Evolutionary conservation across 2,113 vertebrate species (phyloP).

Genomic region (Dipodomys spectabilis): DNA sequence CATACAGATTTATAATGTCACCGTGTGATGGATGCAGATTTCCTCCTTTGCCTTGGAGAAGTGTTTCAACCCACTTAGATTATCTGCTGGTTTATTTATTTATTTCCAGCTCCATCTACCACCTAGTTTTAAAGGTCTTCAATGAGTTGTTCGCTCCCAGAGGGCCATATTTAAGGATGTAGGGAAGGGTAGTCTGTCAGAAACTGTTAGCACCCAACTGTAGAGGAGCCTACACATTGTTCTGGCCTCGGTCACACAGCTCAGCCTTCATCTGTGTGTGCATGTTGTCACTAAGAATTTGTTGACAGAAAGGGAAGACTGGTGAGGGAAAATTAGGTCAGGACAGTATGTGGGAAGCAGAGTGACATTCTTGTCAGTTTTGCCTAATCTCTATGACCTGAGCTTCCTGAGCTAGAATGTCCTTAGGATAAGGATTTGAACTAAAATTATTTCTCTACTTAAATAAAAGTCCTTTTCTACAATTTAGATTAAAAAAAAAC

Average conservation of each 20-base stretch:
- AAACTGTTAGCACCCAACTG: conserved; percentile 50
- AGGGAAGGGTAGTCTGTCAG: not conserved
- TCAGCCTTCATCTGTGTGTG: not conserved
- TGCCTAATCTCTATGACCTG: conserved; percentile 49
- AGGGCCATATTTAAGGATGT: conserved; percentile 33
- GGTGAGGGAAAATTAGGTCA: conserved; percentile 71
- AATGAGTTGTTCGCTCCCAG: conserved; percentile 28
- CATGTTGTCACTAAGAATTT: conserved; percentile 59
- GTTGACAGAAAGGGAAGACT: conserved; percentile 43
- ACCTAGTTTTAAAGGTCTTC: conserved; percentile 68
- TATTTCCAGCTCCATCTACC: conserved; percentile 71
- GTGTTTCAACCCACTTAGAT: conserved; percentile 75
- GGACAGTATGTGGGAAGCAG: conserved; percentile 30
- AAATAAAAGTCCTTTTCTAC: not conserved
- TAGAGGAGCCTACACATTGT: not conserved
- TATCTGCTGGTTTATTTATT: conserved; percentile 74
- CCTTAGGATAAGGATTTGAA: not conserved
- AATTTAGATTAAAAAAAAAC: not conserved
- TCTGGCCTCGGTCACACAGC: not conserved
- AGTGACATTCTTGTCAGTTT: conserved; percentile 66
- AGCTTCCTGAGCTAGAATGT: conserved; percentile 35
- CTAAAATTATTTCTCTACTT: not conserved
- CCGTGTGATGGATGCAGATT: conserved; percentile 81
- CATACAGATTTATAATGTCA: conserved; percentile 87
- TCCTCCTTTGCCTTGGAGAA: conserved; percentile 80